Evolutionary conservation across 1,140 invertebrate species (phyloP).

Genomic region (Drosophila grimshawi): DNA sequence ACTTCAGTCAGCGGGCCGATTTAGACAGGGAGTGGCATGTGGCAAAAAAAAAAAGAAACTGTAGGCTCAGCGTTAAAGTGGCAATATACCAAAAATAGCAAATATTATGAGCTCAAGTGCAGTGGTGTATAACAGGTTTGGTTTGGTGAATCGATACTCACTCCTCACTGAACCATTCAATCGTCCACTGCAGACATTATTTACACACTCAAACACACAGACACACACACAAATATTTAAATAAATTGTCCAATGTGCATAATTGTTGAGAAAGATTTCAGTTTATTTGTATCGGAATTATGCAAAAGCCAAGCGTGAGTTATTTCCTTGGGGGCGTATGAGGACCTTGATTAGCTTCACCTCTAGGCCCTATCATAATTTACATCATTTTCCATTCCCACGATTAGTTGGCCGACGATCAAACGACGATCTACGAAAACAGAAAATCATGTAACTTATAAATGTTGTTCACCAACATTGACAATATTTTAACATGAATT

Average conservation of each 20-base stretch:
- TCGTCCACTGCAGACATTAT: constrained; percentile 17
- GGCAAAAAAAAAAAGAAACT: constrained; percentile 5
- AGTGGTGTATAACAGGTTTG: not conserved
- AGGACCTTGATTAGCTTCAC: constrained; percentile 39
- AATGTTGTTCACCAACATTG: too few relatives aligned
- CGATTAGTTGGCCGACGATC: constrained; percentile 4
- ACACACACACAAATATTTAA: constrained; percentile 52
- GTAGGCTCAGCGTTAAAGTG: constrained; percentile 28
- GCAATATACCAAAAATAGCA: not conserved
- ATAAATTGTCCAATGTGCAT: constrained; percentile 61
- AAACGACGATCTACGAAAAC: not conserved
- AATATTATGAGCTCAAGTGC: not conserved
- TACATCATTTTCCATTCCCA: constrained; percentile 53
- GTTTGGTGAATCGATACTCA: constrained; percentile 13
- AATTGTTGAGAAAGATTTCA: constrained; percentile 58
- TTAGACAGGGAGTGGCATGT: too few relatives aligned
- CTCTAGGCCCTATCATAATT: constrained; percentile 23
- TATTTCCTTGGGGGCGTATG: constrained; percentile 58
- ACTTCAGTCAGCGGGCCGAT: constrained; percentile 38
- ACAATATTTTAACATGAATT: too few relatives aligned
- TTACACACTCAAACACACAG: constrained; percentile 49
- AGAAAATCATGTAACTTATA: not conserved
- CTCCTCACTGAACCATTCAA: not conserved
- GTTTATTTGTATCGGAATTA: constrained; percentile 21
- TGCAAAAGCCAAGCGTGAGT: constrained; percentile 46